These are phyloP conservation scores for Chymomyza costata DNA, from an alignment of 1,140 invertebrate genomes.

Conservation along the genomic window DNA sequence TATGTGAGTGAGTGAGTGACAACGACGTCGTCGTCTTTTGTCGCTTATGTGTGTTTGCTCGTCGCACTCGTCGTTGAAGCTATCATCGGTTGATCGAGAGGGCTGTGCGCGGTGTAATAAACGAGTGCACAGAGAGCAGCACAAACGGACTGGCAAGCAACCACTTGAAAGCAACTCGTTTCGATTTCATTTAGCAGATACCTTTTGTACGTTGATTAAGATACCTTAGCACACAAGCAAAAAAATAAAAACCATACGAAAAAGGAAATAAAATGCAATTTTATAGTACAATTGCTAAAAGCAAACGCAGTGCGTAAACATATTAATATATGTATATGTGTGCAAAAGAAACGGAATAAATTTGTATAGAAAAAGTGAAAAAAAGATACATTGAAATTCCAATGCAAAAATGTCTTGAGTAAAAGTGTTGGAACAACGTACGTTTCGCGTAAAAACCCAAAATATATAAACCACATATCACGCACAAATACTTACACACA, in stretches of 20 bases:
- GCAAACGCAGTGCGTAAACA: conserved; percentile 3
- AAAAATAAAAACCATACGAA: conserved; percentile 20
- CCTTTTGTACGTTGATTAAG: conserved; percentile 74
- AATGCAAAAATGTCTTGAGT: conserved; percentile 58
- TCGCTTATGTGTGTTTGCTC: conserved; percentile 43
- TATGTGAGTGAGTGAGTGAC: conserved; percentile 7
- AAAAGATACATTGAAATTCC: conserved; percentile 29
- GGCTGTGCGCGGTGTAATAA: conserved; percentile 58
- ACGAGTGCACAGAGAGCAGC: conserved; percentile 59
- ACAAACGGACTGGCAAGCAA: conserved; percentile 61
- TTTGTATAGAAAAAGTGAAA: conserved; percentile 5
- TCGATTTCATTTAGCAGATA: conserved; percentile 75
- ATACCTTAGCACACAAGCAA: conserved; percentile 59
- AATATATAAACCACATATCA: conserved; percentile 7
- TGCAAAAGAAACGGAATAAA: conserved; percentile 2
- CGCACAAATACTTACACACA: conserved; percentile 14
- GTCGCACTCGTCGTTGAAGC: conserved; percentile 43
- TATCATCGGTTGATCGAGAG: conserved; percentile 37
- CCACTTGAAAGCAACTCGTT: conserved; percentile 74
- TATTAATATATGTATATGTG: conserved; percentile 13
- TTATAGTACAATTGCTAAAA: conserved; percentile 20
- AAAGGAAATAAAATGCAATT: conserved; percentile 49
- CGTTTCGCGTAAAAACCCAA: conserved; percentile 49
- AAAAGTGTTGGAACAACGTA: conserved; percentile 49
- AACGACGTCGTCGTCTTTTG: too few species aligned